phyloP scores from a whole-genome alignment of 2,113 vertebrate species.

The Melospiza melodia region DNA sequence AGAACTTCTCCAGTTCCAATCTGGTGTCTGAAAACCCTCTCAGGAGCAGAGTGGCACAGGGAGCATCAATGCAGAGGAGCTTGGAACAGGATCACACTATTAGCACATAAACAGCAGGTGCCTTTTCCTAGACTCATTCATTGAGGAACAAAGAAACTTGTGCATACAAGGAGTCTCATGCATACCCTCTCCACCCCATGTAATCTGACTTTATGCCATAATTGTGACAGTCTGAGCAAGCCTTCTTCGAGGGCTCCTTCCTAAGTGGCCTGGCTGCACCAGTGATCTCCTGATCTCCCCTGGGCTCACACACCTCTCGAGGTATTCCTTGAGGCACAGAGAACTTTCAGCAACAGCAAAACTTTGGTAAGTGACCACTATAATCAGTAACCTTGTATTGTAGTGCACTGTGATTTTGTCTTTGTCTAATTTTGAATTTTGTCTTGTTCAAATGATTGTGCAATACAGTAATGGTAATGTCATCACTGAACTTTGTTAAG shows the following conservation, averaged over 20 bases:
- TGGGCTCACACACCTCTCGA: background rate
- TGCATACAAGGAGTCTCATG: background rate
- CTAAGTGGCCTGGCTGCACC: background rate
- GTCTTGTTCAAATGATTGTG: background rate
- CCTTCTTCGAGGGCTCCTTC: background rate
- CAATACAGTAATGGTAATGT: background rate
- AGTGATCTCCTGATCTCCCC: background rate
- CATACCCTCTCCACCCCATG: background rate
- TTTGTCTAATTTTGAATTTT: background rate
- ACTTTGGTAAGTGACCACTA: background rate
- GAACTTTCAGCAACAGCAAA: background rate
- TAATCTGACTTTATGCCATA: background rate
- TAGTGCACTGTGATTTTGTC: background rate
- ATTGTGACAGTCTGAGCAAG: background rate
- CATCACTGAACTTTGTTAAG: background rate
- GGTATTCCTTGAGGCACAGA: background rate
- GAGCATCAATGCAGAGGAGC: background rate
- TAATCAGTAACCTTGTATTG: background rate
- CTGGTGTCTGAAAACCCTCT: background rate
- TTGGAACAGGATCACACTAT: rapidly evolving
- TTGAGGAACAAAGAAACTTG: background rate
- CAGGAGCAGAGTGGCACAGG: background rate
- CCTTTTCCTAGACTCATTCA: background rate
- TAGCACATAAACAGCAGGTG: rapidly evolving
- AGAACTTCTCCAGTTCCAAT: background rate